Evolutionary conservation across 1,140 invertebrate species (phyloP).

Genomic region (Neodiprion fabricii): DNA sequence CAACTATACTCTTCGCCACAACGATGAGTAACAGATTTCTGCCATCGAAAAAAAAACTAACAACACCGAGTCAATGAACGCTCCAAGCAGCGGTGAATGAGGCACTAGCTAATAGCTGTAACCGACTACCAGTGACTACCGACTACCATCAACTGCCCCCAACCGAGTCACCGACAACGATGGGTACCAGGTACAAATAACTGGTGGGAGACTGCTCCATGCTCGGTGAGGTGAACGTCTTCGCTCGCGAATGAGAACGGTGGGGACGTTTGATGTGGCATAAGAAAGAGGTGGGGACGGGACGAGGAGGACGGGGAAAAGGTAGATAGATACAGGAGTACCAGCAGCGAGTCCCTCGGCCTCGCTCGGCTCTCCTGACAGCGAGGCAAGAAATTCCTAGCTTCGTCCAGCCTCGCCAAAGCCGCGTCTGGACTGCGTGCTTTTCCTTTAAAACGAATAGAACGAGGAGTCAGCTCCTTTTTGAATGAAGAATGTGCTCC

Average conservation of each 20-base stretch:
- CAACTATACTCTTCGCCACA: too few relatives aligned
- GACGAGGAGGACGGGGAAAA: background rate
- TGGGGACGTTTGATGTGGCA: slow-evolving; percentile 6
- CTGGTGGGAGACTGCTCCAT: background rate
- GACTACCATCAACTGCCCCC: background rate
- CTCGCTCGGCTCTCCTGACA: too few relatives aligned
- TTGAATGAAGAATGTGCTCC: background rate
- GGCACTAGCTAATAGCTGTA: too few relatives aligned
- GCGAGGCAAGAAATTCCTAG: too few relatives aligned
- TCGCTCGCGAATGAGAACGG: background rate
- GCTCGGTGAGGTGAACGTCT: slow-evolving; percentile 4
- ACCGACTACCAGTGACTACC: background rate
- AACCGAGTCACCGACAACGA: too few relatives aligned
- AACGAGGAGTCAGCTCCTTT: background rate
- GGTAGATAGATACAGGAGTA: background rate
- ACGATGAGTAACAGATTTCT: too few relatives aligned
- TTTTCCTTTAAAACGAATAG: background rate
- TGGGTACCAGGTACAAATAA: background rate
- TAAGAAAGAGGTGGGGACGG: background rate
- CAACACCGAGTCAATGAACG: too few relatives aligned
- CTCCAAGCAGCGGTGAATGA: too few relatives aligned
- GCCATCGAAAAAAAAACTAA: too few relatives aligned
- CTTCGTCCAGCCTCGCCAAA: too few relatives aligned
- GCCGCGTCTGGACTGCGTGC: background rate
- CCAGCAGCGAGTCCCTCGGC: too few relatives aligned